Conservation (phyloP, 2,113 vertebrate genomes). For the Sylvia atricapilla region DNA sequence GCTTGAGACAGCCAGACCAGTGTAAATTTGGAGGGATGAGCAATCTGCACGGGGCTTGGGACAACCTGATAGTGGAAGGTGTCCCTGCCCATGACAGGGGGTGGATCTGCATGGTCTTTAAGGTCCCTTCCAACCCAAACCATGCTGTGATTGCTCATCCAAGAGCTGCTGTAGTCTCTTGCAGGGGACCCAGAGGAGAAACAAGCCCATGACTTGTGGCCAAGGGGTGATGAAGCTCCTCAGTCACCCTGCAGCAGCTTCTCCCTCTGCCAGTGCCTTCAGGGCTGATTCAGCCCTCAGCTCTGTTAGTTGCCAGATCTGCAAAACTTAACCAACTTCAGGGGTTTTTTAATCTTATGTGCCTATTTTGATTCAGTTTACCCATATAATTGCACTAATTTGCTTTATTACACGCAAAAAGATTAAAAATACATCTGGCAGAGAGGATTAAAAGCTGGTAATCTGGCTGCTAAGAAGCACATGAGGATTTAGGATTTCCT, state of each 20-base stretch:
- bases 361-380: neutral
- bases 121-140: neutral
- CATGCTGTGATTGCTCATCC: neutral
- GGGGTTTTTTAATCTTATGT: neutral
- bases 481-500: neutral
- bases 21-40: neutral
- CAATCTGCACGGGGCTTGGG: neutral
- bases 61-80: neutral
- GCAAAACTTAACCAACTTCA: neutral
- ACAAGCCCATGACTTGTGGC: accelerated
- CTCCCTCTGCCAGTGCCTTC: neutral
- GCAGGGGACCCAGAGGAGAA: neutral
- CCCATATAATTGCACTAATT: neutral
- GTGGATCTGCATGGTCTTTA: neutral
- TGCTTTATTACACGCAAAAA: neutral
- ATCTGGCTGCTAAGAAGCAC: neutral
- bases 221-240: neutral
- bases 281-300: neutral
- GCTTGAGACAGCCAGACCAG: accelerated
- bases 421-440: slow-evolving; percentile 2
- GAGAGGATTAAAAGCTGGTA: neutral
- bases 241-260: accelerated
- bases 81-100: neutral
- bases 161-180: accelerated
- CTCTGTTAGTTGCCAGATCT: neutral